These are phyloP conservation scores for Lamellibrachia luymesi DNA, from an alignment of 1,140 invertebrate genomes.

Conservation along the genomic window DNA sequence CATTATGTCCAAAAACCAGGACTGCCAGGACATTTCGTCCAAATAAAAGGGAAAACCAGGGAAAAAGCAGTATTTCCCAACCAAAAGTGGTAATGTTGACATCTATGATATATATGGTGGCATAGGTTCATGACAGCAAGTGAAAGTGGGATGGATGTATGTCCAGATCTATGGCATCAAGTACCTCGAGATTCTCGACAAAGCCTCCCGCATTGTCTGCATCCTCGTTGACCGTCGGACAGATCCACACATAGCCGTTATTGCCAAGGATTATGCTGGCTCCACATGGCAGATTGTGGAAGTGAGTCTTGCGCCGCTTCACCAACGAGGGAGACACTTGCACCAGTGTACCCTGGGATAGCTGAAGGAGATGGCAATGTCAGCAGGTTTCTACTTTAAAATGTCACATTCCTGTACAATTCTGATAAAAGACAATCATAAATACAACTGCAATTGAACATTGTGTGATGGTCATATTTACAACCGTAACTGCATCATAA, in stretches of 20 bases:
- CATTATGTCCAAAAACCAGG: too few species aligned
- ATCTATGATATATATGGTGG: too few species aligned
- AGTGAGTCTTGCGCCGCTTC: slow-evolving; percentile 92
- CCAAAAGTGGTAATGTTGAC: too few species aligned
- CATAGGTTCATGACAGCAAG: too few species aligned
- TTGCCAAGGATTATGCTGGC: slow-evolving; percentile 90
- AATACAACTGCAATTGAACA: neutral
- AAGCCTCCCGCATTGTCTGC: slow-evolving; percentile 69
- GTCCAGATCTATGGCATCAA: neutral
- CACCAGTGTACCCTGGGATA: slow-evolving; percentile 82
- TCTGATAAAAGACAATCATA: neutral
- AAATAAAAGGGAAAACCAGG: too few species aligned
- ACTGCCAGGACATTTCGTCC: too few species aligned
- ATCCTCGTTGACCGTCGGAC: slow-evolving; percentile 67
- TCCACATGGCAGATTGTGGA: slow-evolving; percentile 88
- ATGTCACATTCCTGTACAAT: slow-evolving; percentile 77
- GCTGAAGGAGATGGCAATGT: slow-evolving; percentile 60
- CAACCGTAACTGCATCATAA: too few species aligned
- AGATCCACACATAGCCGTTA: slow-evolving; percentile 96
- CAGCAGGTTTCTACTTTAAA: slow-evolving; percentile 63
- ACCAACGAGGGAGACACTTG: slow-evolving; percentile 91
- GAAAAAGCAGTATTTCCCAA: too few species aligned
- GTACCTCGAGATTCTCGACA: slow-evolving; percentile 71
- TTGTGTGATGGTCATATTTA: neutral
- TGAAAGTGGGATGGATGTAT: neutral